Conservation (phyloP, 2,888 invertebrate genomes). For the Dendrolimus houi region DNA sequence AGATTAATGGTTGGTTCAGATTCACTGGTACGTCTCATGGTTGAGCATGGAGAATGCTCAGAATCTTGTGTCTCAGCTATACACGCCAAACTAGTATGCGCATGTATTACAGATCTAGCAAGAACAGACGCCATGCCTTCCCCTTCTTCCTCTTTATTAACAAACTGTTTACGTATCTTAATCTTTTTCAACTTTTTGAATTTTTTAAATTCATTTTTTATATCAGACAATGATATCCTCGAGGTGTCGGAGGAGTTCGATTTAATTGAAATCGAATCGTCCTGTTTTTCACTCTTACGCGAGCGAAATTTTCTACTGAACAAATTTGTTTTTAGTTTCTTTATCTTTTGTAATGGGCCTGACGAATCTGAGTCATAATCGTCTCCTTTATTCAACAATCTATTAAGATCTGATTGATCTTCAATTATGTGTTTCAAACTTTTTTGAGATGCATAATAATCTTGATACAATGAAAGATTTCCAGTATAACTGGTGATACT, state of each 20-base stretch:
- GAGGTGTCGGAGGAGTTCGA: constrained; percentile 71
- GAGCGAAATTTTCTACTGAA: constrained; percentile 79
- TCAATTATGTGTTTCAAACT: constrained; percentile 56
- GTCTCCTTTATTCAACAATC: constrained; percentile 73
- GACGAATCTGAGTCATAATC: constrained; percentile 59
- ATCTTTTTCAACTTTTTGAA: constrained; percentile 59
- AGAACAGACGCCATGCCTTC: constrained; percentile 81
- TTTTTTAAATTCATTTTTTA: constrained; percentile 59
- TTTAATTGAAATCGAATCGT: constrained; percentile 69
- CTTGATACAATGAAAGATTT: constrained; percentile 53
- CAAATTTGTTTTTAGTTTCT: constrained; percentile 77
- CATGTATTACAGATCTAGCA: constrained; percentile 79
- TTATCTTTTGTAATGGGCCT: constrained; percentile 72
- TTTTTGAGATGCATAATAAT: constrained; percentile 46
- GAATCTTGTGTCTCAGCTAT: constrained; percentile 75
- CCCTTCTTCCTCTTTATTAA: constrained; percentile 61
- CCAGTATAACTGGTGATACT: constrained; percentile 50
- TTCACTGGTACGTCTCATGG: constrained; percentile 55
- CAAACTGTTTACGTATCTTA: constrained; percentile 43
- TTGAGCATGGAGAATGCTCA: constrained; percentile 55
- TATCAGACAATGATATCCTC: constrained; percentile 54
- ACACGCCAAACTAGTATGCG: constrained; percentile 74
- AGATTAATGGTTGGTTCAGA: constrained; percentile 49
- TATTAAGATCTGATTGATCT: constrained; percentile 60
- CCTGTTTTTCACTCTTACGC: constrained; percentile 68